Conservation (phyloP, 2,797 vertebrate genomes). For the Bradypodion pumilum region DNA sequence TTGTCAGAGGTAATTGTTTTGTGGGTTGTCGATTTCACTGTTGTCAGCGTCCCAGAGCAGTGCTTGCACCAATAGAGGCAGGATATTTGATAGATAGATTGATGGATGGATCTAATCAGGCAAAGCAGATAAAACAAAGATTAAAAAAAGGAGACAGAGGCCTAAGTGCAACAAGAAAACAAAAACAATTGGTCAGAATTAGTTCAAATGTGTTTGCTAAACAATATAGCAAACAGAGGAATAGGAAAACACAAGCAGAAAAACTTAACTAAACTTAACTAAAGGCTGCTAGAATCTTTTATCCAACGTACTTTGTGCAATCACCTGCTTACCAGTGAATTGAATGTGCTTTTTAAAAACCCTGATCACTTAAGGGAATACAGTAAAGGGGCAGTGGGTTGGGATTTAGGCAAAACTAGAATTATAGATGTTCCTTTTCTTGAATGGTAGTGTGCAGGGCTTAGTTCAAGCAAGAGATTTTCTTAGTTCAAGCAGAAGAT, state of each 20-base stretch:
- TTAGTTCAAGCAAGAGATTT: slow-evolving; percentile 66
- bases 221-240: neutral
- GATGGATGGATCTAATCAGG: too few relatives aligned
- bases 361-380: slow-evolving; percentile 67
- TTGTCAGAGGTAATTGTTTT: too few relatives aligned
- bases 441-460: slow-evolving; percentile 70
- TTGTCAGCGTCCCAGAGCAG: too few relatives aligned
- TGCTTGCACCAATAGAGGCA: too few relatives aligned
- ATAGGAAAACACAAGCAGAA: neutral
- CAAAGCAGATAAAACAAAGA: neutral
- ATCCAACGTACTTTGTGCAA: neutral
- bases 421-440: slow-evolving; percentile 66
- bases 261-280: neutral
- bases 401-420: slow-evolving; percentile 40
- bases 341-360: slow-evolving; percentile 10
- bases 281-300: neutral
- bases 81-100: too few relatives aligned
- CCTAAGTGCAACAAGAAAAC: neutral
- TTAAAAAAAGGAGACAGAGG: neutral
- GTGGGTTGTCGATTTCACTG: too few relatives aligned
- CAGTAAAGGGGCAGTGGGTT: slow-evolving; percentile 57
- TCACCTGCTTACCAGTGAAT: neutral
- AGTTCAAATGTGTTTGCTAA: neutral
- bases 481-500: slow-evolving; percentile 65
- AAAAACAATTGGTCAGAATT: neutral